These are phyloP conservation scores for Meandrusa payeni DNA, from an alignment of 2,888 invertebrate species.

Conservation along the genomic window DNA sequence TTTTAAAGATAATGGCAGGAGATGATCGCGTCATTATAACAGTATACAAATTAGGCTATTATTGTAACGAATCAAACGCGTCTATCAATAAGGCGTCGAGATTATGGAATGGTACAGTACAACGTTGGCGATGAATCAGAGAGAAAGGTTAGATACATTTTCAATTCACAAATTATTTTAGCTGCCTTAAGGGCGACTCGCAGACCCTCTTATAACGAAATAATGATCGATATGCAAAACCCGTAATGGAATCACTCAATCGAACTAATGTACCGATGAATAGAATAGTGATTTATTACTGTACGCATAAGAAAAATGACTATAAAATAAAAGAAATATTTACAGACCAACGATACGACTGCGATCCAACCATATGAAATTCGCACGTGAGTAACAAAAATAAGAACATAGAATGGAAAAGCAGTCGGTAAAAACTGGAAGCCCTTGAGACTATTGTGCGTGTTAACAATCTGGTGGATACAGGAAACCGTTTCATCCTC, in stretches of 20 bases:
- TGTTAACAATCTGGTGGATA: no score
- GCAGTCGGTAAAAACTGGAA: no score
- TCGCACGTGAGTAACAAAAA: no score
- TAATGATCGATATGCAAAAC: conserved; percentile 73
- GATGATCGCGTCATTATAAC: no score
- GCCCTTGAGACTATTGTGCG: no score
- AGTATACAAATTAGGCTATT: no score
- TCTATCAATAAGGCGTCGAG: neutral
- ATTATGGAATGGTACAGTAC: neutral
- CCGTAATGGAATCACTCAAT: conserved; percentile 75
- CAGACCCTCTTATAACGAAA: conserved; percentile 37
- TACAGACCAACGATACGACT: conserved; percentile 41
- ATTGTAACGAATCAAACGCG: no score
- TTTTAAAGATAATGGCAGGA: no score
- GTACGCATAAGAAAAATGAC: conserved; percentile 74
- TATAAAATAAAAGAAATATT: conserved; percentile 57
- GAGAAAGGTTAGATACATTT: conserved; percentile 8
- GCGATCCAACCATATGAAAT: conserved; percentile 27
- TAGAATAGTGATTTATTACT: conserved; percentile 71
- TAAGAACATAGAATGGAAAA: no score
- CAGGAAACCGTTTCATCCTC: no score
- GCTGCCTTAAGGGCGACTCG: conserved; percentile 4
- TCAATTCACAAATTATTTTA: neutral
- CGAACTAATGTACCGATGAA: conserved; percentile 72
- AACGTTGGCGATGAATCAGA: neutral